phyloP scores from a whole-genome alignment of 2,113 vertebrate species.

The Origma solitaria region DNA sequence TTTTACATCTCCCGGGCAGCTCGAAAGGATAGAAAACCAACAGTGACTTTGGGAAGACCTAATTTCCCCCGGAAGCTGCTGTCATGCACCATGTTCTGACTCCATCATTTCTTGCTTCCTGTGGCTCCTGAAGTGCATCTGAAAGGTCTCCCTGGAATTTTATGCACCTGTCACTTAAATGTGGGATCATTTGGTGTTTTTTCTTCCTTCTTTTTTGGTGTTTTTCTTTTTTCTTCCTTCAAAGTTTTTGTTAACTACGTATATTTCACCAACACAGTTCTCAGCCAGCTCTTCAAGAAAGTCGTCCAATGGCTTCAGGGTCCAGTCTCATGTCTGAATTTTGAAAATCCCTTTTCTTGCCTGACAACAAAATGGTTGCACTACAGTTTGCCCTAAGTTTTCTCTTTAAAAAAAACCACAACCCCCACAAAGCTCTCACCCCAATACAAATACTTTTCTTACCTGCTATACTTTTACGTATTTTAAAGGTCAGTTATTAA shows the following conservation, averaged over 20 bases:
- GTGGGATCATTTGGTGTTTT: background rate
- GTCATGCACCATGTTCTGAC: fast-evolving
- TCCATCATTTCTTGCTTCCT: background rate
- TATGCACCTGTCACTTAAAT: background rate
- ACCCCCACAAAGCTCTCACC: background rate
- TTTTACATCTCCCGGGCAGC: background rate
- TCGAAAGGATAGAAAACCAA: background rate
- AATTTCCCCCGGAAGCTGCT: background rate
- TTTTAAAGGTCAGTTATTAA: background rate
- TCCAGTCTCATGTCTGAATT: constrained; percentile 86
- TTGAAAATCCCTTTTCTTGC: constrained; percentile 86
- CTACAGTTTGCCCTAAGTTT: background rate
- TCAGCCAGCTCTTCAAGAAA: constrained; percentile 88
- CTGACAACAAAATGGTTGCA: constrained; percentile 59
- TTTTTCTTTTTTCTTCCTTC: background rate
- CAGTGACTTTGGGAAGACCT: background rate
- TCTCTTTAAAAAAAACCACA: background rate
- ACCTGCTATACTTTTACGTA: background rate
- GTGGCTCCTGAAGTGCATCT: background rate
- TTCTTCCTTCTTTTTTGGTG: too few relatives aligned
- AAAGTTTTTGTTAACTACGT: background rate
- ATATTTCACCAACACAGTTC: constrained; percentile 85
- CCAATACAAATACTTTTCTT: background rate
- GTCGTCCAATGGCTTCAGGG: constrained; percentile 73
- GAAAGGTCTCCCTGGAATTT: background rate